Evolutionary conservation across 2,888 invertebrate genomes (phyloP).

Genomic region (Cheilosia impressa): DNA sequence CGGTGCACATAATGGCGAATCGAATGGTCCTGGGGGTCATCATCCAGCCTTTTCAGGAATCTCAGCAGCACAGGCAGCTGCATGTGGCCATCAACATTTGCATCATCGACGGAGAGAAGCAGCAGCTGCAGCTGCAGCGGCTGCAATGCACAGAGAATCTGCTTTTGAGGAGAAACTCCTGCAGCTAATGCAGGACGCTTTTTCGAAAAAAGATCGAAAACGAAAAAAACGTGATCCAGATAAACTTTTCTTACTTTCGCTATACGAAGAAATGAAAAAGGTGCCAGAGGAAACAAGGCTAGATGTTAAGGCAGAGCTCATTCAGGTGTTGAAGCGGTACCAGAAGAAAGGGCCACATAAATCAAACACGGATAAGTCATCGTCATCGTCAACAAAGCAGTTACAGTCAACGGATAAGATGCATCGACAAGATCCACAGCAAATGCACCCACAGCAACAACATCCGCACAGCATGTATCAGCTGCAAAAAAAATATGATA

Average conservation of each 20-base stretch:
- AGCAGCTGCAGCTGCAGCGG: constrained; percentile 76
- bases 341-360: constrained; percentile 80
- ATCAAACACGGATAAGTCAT: constrained; percentile 66
- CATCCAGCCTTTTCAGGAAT: constrained; percentile 80
- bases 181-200: constrained; percentile 82
- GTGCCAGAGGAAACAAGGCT: constrained; percentile 82
- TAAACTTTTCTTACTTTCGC: constrained; percentile 81
- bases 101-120: constrained; percentile 63
- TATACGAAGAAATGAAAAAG: constrained; percentile 82
- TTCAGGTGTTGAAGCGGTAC: constrained; percentile 82
- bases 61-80: constrained; percentile 40
- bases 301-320: constrained; percentile 82
- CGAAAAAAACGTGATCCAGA: constrained; percentile 82
- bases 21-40: constrained; percentile 78
- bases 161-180: constrained; percentile 82
- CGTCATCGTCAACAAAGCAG: constrained; percentile 72
- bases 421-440: constrained; percentile 71
- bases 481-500: constrained; percentile 81
- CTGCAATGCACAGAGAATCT: constrained; percentile 79
- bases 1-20: constrained; percentile 78
- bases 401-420: constrained; percentile 75
- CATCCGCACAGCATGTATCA: constrained; percentile 82
- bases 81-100: constrained; percentile 69
- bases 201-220: constrained; percentile 82
- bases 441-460: constrained; percentile 77